Base-by-base conservation (phyloP, 2,113 vertebrate genomes). In the Hypocryptadius cinnamomeus region DNA sequence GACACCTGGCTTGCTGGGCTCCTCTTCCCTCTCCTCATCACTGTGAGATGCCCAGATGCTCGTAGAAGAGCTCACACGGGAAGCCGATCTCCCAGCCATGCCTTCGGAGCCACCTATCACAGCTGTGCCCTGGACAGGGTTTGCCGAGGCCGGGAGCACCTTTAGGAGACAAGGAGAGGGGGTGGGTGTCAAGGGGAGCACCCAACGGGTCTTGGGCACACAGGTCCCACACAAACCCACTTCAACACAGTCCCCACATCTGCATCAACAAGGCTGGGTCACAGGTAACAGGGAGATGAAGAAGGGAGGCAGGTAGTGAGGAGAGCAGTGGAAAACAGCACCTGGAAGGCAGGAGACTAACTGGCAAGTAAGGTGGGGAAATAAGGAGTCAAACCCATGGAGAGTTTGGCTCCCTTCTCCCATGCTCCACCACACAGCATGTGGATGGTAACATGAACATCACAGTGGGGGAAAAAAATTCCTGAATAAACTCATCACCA, bases 361-460 rank as follows among this genome's bases (percentile, higher is more conserved):
- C 61, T 65, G 42, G 37, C 13, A 66, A 39, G 47, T 39, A 65
- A 74, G 25, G 19, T 8, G 15, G 13, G 15, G 47, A 81, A 80
- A 66, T 50, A 59, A 60, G 22, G 73, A 89, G 18, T 27, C 30
- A 76, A 42, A 81, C 35, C 12, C 44, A 8, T 2, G 44, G 6
- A 59, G 57, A 78, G 33, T 21, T 74, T 27, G 24, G 15, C 21
- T 87, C 31, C 44, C 18, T 91, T 59, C 21, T 85, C 47, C 42
- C 51, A 9, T 2, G 19, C 16, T 89, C 27, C 44, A 51, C 30
- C 79, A 61, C 2, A 42, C 16, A 39, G 11, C 0, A 0, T 37
- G 31, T 3, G 0, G 23, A 68, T 2, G 0, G 17, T n/a, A 65
- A 79, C 0, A 0, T 5, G 15, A 94, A 44, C 11, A 21, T 7